Percentiles rank a stretch among this genome's conserved stretches.
These are phyloP conservation scores for Platycheirus rosarum DNA, from an alignment of 2,888 invertebrate species.

Conservation along the genomic window DNA sequence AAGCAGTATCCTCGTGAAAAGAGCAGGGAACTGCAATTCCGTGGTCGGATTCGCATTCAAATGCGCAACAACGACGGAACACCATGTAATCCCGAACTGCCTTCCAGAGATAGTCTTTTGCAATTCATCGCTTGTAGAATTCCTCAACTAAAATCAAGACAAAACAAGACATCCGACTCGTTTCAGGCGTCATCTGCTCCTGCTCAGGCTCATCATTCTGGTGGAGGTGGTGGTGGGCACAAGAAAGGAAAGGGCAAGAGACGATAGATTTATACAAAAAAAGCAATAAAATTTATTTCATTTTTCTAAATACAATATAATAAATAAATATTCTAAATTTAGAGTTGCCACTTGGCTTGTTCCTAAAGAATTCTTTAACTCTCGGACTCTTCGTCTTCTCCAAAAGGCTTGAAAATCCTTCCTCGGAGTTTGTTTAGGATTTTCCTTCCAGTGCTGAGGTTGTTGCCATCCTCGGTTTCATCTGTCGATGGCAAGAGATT, in stretches of 20 bases:
- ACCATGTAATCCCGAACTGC: conserved; percentile 87
- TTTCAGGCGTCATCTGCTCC: conserved; percentile 56
- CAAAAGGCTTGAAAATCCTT: conserved; percentile 37
- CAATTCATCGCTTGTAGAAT: conserved; percentile 91
- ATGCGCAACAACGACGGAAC: conserved; percentile 94
- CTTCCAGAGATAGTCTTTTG: conserved; percentile 90
- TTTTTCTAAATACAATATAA: conserved; percentile 49
- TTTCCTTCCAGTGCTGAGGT: conserved; percentile 11
- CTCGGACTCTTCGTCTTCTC: conserved; percentile 30
- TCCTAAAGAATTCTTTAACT: background rate
- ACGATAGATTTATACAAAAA: conserved; percentile 74
- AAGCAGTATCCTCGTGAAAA: conserved; percentile 95
- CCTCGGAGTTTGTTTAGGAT: conserved; percentile 48
- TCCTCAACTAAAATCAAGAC: conserved; percentile 94
- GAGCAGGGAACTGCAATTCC: conserved; percentile 92
- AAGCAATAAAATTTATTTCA: conserved; percentile 42
- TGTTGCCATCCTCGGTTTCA: background rate
- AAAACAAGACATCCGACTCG: conserved; percentile 80
- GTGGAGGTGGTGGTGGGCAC: conserved; percentile 76
- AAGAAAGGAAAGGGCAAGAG: conserved; percentile 82
- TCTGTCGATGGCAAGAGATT: conserved; percentile 26
- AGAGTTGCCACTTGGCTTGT: background rate
- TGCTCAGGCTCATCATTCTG: conserved; percentile 51
- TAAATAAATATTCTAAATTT: conserved; percentile 49
- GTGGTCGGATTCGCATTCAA: conserved; percentile 96